Evolutionary conservation across 30 jellyfish, hydroid and myxozoan species (phyloP), one percentile per base, ranked within the genome.

Genomic region (Hydractinia echinata): DNA sequence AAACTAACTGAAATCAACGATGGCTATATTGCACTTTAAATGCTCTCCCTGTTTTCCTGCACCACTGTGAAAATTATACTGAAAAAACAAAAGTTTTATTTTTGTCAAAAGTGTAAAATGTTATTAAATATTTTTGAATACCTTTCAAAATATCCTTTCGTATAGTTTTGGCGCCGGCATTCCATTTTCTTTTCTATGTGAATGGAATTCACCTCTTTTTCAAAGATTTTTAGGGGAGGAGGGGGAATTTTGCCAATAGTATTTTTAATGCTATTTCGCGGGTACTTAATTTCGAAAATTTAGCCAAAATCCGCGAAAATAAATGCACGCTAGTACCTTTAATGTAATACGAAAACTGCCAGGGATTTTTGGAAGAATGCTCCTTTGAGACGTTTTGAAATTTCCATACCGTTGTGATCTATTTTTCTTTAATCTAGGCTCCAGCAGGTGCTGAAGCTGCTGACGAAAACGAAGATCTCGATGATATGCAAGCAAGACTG

Each of bases 401-500:
- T 6, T 6, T 64, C 74, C 39, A 51, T 64, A n/a, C 18, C 7
- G 10, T 13, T n/a, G 39, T 6, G 9, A 64, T 64, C 16, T 54
- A 51, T 61, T 11, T 79, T 15, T 7, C 44, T 53, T 56, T 66
- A 30, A 58, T 82, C 89, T n/a, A 68, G 51, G 95, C 83, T 74
- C 88, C 95, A 53, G 85, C 83, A 0, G 95, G 92, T 49, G 91
- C 95, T 6, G 90, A 86, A 14, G 91, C 90, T 66, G 39, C 84
- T 6, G 96, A 83, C 5, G 86, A 79, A 55, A 87, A 69, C 18
- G 98, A 87, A 78, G 96, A 93, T 5, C 76, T 85, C n/a, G 91
- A 87, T 11, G 99, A 93, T 76, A 93, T 93, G 99, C 99, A 93
- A 84, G 95, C 93, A 70, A 79, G 99, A 61, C 89, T 93, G 69